Evolutionary conservation across 2,113 vertebrate genomes (phyloP).

Genomic region (Aspiorhynchus laticeps): DNA sequence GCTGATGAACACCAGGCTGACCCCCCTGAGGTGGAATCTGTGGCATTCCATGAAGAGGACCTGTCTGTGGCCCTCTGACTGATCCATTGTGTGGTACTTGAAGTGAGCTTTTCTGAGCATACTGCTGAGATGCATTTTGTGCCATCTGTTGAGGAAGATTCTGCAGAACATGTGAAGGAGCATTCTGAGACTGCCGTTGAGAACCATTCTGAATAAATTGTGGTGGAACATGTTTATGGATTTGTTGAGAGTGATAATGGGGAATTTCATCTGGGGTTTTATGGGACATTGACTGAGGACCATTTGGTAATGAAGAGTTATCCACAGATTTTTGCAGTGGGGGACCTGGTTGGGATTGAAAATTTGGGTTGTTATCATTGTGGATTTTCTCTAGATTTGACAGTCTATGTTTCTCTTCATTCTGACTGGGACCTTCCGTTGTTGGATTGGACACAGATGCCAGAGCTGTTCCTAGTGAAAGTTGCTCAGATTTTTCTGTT

Average conservation of each 20-base stretch:
- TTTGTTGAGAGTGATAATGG: slow-evolving; percentile 36
- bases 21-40: slow-evolving; percentile 57
- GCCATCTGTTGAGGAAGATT: slow-evolving; percentile 53
- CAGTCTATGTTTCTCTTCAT: slow-evolving; percentile 53
- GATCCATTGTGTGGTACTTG: slow-evolving; percentile 51
- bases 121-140: slow-evolving; percentile 49
- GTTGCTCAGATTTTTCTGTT: slow-evolving; percentile 62
- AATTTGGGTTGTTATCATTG: slow-evolving; percentile 51
- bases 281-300: slow-evolving; percentile 45
- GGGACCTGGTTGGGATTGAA: slow-evolving; percentile 16
- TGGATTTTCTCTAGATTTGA: slow-evolving; percentile 33
- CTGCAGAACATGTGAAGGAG: slow-evolving; percentile 49
- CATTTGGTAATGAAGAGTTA: slow-evolving; percentile 23
- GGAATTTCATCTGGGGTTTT: slow-evolving; percentile 46
- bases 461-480: slow-evolving; percentile 10
- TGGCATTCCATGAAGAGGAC: slow-evolving; percentile 61
- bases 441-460: slow-evolving; percentile 7
- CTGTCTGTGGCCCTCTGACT: slow-evolving; percentile 52
- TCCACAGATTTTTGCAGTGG: slow-evolving; percentile 31
- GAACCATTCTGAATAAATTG: slow-evolving; percentile 56
- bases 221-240: slow-evolving; percentile 44
- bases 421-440: slow-evolving; percentile 53
- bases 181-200: slow-evolving; percentile 43
- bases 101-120: slow-evolving; percentile 19
- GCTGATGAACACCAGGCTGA: slow-evolving; percentile 65